phyloP scores from a whole-genome alignment of 2,888 invertebrate species.

The Monoplex corrugatus region DNA sequence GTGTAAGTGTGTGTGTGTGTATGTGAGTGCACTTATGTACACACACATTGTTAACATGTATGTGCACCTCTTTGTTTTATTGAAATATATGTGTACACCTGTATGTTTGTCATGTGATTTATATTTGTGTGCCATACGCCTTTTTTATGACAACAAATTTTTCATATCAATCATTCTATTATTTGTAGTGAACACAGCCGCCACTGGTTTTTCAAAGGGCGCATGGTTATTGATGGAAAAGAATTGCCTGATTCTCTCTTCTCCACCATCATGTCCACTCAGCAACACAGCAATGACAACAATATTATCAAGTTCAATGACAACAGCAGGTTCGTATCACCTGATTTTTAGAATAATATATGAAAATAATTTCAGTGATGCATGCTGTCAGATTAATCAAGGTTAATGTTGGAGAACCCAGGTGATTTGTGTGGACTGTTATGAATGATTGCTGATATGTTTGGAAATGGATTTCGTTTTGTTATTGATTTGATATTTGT shows the following conservation, averaged over 20 bases:
- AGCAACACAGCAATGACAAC: constrained; percentile 91
- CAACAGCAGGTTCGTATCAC: constrained; percentile 98
- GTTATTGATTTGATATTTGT: too few relatives aligned
- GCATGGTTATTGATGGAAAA: constrained; percentile 89
- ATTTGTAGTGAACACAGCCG: constrained; percentile 93
- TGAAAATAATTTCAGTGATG: too few relatives aligned
- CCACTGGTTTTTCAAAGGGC: constrained; percentile 99
- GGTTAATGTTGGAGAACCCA: too few relatives aligned
- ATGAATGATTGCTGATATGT: too few relatives aligned
- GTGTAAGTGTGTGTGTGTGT: neutral
- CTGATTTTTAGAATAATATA: too few relatives aligned
- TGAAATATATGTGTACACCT: neutral
- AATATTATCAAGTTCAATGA: constrained; percentile 98
- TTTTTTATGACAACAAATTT: neutral
- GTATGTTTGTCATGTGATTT: too few relatives aligned
- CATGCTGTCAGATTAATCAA: too few relatives aligned
- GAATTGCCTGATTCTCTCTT: constrained; percentile 91
- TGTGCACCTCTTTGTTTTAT: too few relatives aligned
- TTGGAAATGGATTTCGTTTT: too few relatives aligned
- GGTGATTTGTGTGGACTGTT: too few relatives aligned
- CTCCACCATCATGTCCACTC: constrained; percentile 95
- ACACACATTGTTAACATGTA: neutral
- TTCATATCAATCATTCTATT: neutral
- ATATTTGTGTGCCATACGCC: too few relatives aligned
- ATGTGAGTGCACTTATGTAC: neutral